phyloP scores from a whole-genome alignment of 1,140 invertebrate genomes.

The Scaptomyza montana region DNA sequence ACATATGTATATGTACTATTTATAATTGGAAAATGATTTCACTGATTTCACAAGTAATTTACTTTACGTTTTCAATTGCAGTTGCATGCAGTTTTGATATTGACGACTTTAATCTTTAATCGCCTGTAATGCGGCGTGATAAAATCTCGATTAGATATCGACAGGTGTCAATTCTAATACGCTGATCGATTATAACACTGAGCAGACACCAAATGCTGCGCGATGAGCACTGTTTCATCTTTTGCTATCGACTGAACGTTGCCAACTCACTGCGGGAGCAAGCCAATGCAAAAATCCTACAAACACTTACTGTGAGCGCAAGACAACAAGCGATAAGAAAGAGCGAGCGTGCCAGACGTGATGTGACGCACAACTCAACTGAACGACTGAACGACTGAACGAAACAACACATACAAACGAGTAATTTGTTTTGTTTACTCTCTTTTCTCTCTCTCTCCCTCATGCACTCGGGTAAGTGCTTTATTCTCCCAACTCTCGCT shows the following conservation, averaged over 20 bases:
- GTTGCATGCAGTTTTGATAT: background rate
- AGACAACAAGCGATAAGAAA: background rate
- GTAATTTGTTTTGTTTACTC: conserved; percentile 1
- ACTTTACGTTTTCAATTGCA: conserved; percentile 6
- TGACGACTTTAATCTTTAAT: conserved; percentile 53
- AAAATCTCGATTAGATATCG: conserved; percentile 83
- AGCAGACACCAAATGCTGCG: conserved; percentile 75
- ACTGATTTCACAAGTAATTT: conserved; percentile 21
- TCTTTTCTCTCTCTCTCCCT: background rate
- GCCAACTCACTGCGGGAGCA: conserved; percentile 26
- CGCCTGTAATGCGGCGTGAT: conserved; percentile 80
- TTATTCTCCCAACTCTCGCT: background rate
- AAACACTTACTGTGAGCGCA: conserved; percentile 47
- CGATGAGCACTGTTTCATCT: conserved; percentile 83
- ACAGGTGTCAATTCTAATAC: conserved; percentile 83
- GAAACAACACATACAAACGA: background rate
- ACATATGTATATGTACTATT: background rate
- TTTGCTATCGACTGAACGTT: conserved; percentile 80
- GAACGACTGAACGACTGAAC: background rate
- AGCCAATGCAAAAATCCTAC: conserved; percentile 1
- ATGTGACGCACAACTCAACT: conserved; percentile 33
- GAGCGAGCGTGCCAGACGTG: conserved; percentile 1
- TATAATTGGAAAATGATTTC: conserved; percentile 18
- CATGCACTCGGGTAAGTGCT: conserved; percentile 4
- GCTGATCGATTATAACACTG: conserved; percentile 82